Base-by-base conservation (phyloP, 2,797 vertebrate genomes). In the Phalloptychus januarius region DNA sequence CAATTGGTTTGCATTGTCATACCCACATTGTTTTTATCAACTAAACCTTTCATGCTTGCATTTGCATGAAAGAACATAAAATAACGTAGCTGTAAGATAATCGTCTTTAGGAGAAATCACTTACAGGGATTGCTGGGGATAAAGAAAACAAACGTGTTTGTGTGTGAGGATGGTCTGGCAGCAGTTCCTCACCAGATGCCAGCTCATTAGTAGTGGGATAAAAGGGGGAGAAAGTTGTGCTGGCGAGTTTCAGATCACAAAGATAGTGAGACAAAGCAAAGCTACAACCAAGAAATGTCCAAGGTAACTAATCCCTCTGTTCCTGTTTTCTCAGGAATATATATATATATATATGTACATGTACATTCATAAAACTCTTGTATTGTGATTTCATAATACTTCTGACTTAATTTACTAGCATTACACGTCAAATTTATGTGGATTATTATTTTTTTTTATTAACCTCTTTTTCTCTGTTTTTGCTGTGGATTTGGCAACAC, bases 141-240 rank as follows among this genome's bases (percentile, higher is more conserved):
- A 38, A 20, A 63, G 7, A 33, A 63, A 63, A 36, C 16, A 63
- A 63, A 63, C 61, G 11, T 0, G 36, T 25, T 38, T 40, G 63
- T 65, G 18, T 25, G 33, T 38, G 38, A 65, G 38, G 63, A 65
- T 65, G 36, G 31, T 36, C 36, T 38, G 63, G 63, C 63, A 65
- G 33, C 10, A 23, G 63, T 38, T 65, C 7, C 63, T 65, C 33
- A 65, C 63, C 63, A 65, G 33, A 65, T 65, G 63, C 63, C 63
- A 69, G 38, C 38, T 42, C 65, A 69, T 69, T 69, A 69, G 38
- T 69, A 25, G 38, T 69, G 65, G 38, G 38, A n/a, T 12, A 69
- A 69, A 42, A n/a, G 12, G 25, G 38, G 23, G 38, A 40, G 20
- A 6, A 25, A 18, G 65, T 69, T 42, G 38, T 42, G 23, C 65